These are phyloP conservation scores for Solen grandis DNA, from an alignment of 1,140 invertebrate species.

Conservation along the genomic window DNA sequence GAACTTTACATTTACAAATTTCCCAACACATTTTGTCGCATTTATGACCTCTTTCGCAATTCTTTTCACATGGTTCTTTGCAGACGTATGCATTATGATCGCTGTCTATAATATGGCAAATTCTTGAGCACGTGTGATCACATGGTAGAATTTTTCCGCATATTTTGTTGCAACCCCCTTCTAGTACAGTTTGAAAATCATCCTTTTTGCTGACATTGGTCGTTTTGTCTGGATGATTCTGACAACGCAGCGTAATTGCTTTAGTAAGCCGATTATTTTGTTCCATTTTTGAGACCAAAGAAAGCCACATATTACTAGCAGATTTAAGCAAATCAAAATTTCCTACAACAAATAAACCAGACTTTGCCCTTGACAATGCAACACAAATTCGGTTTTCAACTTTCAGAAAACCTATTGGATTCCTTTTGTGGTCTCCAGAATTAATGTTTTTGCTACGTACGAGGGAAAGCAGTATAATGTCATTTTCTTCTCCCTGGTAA, in stretches of 20 bases:
- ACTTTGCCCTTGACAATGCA: conserved; percentile 89
- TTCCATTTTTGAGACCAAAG: conserved; percentile 69
- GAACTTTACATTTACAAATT: conserved; percentile 62
- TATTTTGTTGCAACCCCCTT: conserved; percentile 75
- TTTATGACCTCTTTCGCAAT: conserved; percentile 57
- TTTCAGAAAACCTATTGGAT: conserved; percentile 89
- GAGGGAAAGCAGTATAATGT: conserved; percentile 91
- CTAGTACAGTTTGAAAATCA: conserved; percentile 75
- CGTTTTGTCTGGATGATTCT: conserved; percentile 79
- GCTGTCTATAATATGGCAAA: conserved; percentile 66
- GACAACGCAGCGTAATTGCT: conserved; percentile 78
- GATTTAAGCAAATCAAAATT: conserved; percentile 85
- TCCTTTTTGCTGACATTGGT: conserved; percentile 48
- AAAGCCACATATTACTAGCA: conserved; percentile 79
- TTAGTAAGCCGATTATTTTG: conserved; percentile 52
- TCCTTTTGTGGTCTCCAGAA: conserved; percentile 63
- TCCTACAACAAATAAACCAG: conserved; percentile 87
- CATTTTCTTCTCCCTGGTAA: conserved; percentile 89
- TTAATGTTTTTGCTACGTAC: conserved; percentile 87
- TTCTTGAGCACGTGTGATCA: conserved; percentile 72
- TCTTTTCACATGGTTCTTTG: conserved; percentile 66
- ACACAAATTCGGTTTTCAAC: conserved; percentile 91
- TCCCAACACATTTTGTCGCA: conserved; percentile 67
- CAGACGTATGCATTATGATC: conserved; percentile 62
- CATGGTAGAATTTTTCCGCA: conserved; percentile 74